Evolutionary conservation across 2,113 vertebrate species (phyloP), one percentile per base, ranked within the genome.

Genomic region (Onychostruthus taczanowskii): DNA sequence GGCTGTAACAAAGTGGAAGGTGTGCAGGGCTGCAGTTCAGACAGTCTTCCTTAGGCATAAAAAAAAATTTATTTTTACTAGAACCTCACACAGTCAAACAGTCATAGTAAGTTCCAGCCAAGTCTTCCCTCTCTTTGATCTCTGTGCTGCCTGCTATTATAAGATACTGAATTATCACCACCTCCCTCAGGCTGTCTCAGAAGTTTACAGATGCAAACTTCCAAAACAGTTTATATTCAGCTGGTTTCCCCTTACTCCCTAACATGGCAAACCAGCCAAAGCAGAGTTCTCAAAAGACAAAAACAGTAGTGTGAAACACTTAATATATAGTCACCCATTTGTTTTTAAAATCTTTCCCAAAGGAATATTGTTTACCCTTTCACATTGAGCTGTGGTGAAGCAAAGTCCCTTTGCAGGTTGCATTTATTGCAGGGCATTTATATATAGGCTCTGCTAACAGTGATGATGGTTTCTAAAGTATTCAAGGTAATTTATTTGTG

Each of bases 121-220:
- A 93, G n/a, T 86, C 88, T 89, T 92, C 50, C 30, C 81, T 83
- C 47, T 80, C 90, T 96, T 96, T 97, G 93, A 96, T 97, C 86
- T 87, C 28, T 27, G 3, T 73, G 68, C 70, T 80, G 90, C 87
- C 68, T 94, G 78, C 84, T 94, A 50, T 93, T 93, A 63, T 61
- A 77, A 96, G 92, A 87, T 96, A 92, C 73, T 67, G 84, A 78
- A 91, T 96, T 94, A 95, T 89, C 93, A 87, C 50, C 66, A 68
- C 73, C 69, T 90, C 90, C 94, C 92, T 89, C 67, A 52, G 94
- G 87, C 94, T 88, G 59, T 70, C 64, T 92, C 46, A 44, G 52
- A 74, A 91, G 78, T 90, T 91, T 94, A 79, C 56, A 94, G 94
- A 96, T 88, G 91, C 86, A 75, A 10, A 84, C 87, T 79, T 97